phyloP scores from a whole-genome alignment of 2,888 invertebrate species.

The Andrena bucephala region DNA sequence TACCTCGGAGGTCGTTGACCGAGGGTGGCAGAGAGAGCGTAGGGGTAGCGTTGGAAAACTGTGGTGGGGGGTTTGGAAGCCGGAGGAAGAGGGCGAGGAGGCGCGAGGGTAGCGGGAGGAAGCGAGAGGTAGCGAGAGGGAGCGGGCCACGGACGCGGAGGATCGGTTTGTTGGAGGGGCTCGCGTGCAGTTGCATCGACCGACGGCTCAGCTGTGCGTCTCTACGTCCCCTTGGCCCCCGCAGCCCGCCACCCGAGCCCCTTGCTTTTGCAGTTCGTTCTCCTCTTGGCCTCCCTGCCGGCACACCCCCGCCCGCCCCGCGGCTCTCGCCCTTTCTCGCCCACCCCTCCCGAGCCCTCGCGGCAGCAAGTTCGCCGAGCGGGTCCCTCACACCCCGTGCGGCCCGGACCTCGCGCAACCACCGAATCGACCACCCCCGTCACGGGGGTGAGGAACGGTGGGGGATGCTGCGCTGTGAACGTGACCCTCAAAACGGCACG shows the following conservation, averaged over 20 bases:
- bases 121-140: slow-evolving; percentile 1
- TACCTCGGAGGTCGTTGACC: slow-evolving; percentile 83
- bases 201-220: slow-evolving; percentile 81
- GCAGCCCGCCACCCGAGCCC: slow-evolving; percentile 47
- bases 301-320: slow-evolving; percentile 1
- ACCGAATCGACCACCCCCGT: slow-evolving; percentile 77
- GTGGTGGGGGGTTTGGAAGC: slow-evolving; percentile 57
- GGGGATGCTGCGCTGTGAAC: slow-evolving; percentile 83
- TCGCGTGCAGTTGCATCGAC: slow-evolving; percentile 83
- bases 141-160: background rate
- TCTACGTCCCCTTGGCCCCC: slow-evolving; percentile 60
- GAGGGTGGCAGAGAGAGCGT: slow-evolving; percentile 75
- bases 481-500: slow-evolving; percentile 84
- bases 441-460: slow-evolving; percentile 55
- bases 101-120: slow-evolving; percentile 47
- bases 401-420: slow-evolving; percentile 84
- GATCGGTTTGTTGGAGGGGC: slow-evolving; percentile 64
- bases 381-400: slow-evolving; percentile 65
- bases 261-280: slow-evolving; percentile 65
- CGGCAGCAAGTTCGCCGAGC: slow-evolving; percentile 52
- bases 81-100: slow-evolving; percentile 51
- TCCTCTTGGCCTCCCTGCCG: slow-evolving; percentile 58
- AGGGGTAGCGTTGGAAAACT: slow-evolving; percentile 60
- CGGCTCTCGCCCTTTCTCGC: background rate
- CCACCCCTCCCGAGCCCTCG: slow-evolving; percentile 33